Conservation (phyloP, 2,797 vertebrate genomes). For the Pseudocheirus occidentalis region DNA sequence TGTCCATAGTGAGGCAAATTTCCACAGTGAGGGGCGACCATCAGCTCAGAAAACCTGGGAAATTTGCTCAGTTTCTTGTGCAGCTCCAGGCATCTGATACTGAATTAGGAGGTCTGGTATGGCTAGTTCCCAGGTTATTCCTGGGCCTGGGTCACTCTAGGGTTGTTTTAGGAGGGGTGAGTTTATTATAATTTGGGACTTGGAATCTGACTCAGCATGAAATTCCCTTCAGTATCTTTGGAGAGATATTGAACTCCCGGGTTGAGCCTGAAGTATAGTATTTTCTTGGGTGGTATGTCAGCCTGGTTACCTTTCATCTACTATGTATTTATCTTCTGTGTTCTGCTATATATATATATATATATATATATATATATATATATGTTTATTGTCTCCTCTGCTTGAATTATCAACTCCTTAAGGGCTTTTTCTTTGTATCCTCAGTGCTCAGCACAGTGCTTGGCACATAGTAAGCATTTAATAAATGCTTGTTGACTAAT, state of each 20-base stretch:
- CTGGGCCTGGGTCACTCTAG: background rate
- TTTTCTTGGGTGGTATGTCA: background rate
- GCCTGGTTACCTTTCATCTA: background rate
- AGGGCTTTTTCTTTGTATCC: background rate
- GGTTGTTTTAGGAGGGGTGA: background rate
- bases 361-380: too few relatives aligned
- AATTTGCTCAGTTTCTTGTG: background rate
- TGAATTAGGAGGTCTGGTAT: background rate
- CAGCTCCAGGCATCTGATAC: background rate
- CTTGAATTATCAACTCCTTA: background rate
- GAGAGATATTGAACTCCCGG: background rate
- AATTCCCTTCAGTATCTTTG: background rate
- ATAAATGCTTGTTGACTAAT: background rate
- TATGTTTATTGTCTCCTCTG: background rate
- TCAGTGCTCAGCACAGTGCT: background rate
- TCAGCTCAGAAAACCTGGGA: background rate
- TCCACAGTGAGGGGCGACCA: background rate
- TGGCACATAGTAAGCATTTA: background rate
- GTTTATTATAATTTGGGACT: background rate
- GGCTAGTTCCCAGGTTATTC: background rate
- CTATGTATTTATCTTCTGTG: background rate
- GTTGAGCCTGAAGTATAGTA: background rate
- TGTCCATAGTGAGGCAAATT: background rate
- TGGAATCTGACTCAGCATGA: background rate
- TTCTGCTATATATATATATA: too few relatives aligned